phyloP scores from a whole-genome alignment of 2,797 vertebrate genomes.

The Pseudopleuronectes americanus region DNA sequence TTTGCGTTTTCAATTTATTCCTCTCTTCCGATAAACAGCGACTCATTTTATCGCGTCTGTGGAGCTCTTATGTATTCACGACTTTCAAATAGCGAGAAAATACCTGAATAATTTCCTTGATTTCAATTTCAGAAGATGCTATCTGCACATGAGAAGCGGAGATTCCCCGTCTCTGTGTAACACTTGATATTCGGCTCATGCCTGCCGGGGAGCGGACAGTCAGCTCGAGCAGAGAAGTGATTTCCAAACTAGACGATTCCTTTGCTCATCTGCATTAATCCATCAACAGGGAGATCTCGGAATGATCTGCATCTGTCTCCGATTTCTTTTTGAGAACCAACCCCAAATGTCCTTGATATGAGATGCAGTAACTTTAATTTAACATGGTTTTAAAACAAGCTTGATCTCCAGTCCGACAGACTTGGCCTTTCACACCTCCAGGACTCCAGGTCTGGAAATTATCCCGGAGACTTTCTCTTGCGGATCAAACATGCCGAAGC shows the following conservation, averaged over 20 bases:
- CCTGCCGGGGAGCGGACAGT: conserved; percentile 46
- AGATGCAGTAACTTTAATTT: background rate
- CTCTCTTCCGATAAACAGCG: too few relatives aligned
- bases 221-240: conserved; percentile 42
- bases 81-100: conserved; percentile 2
- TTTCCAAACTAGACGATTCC: conserved; percentile 58
- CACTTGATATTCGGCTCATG: conserved; percentile 73
- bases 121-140: conserved; percentile 21
- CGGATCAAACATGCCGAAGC: conserved; percentile 31
- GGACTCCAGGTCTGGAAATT: conserved; percentile 28
- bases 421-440: conserved; percentile 21
- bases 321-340: conserved; percentile 12
- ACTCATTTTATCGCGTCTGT: too few relatives aligned
- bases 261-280: conserved; percentile 40
- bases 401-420: conserved; percentile 28
- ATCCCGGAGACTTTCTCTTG: conserved; percentile 19
- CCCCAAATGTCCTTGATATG: background rate
- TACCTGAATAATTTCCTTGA: conserved; percentile 23
- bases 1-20: too few relatives aligned
- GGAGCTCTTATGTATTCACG: background rate
- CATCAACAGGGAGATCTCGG: conserved; percentile 39
- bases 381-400: conserved; percentile 8
- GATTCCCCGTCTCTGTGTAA: conserved; percentile 25
- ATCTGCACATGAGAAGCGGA: background rate
- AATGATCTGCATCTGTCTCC: conserved; percentile 38